Evolutionary conservation across 2,113 vertebrate species (phyloP).

Genomic region (Hylia prasina): DNA sequence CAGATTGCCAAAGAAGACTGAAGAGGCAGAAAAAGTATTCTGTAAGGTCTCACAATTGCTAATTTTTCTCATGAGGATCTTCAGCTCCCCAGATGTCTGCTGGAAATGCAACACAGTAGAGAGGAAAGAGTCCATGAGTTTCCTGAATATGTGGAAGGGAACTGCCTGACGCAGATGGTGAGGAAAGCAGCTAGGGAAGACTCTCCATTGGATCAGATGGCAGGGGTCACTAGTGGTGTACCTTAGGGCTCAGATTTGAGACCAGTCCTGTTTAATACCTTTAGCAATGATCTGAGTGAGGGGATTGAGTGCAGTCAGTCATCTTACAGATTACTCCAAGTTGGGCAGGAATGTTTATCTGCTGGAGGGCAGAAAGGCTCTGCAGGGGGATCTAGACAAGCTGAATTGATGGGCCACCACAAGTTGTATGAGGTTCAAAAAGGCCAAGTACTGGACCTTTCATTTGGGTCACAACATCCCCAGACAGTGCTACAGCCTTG

Average conservation of each 20-base stretch:
- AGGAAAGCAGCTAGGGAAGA: neutral
- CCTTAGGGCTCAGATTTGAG: neutral
- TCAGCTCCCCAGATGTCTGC: neutral
- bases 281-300: neutral
- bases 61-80: neutral
- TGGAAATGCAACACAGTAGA: neutral
- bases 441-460: neutral
- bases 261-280: neutral
- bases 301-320: neutral
- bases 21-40: neutral
- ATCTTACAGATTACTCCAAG: neutral
- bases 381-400: neutral
- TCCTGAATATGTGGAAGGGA: neutral
- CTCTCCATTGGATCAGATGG: neutral
- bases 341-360: neutral
- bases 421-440: neutral
- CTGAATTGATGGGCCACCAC: fast-evolving
- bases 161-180: neutral
- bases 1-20: neutral
- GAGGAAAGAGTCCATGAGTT: neutral
- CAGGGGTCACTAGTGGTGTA: neutral
- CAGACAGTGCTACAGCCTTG: neutral
- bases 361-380: neutral
- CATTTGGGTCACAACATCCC: neutral
- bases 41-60: too few species aligned